Base-by-base conservation (phyloP, 2,113 vertebrate species). In the Scophthalmus maximus region DNA sequence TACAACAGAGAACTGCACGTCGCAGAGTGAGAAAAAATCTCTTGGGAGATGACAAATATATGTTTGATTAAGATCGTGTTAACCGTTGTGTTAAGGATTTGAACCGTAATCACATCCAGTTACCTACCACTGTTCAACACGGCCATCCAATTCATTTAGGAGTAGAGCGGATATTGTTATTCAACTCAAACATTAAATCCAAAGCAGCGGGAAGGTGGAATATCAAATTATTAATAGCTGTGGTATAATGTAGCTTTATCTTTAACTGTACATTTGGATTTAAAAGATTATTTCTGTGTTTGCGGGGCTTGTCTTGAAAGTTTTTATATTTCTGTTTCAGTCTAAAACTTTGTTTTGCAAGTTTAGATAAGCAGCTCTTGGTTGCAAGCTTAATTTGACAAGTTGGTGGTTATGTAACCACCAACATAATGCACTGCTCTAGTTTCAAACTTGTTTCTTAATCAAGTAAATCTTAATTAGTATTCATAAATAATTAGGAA, bases 21-120 rank as follows among this genome's bases (percentile, higher is more conserved):
- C 36, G 44, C 4, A 15, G 14, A 2, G 72, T 14, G 70, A 61
- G 55, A 51, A 71, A 61, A 62, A 46, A 15, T 20, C 52, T 58
- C 22, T 34, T 42, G 30, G 3, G 10, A 29, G 25, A 51, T 15
- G 42, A 27, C 17, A 71, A 6, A 36, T 32, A 58, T 18, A 18
- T 36, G 40, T 61, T 46, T 14, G 10, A n/a, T 68, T 20, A 44
- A 58, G 11, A n/a, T 3, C 29, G 23, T 50, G 18, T 29, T 49
- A 25, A 47, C 10, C 32, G 34, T 18, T 22, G 3, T 42, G 27
- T 59, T 9, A n/a, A 8, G 47, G 10, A 40, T 76, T 49, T 59
- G 0, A 53, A 15, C 20, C 23, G 38, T 53, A 47, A 46, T 42
- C 8, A 25, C 14, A 44, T 42, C 12, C 12, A 12, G 10, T 55